phyloP scores from a whole-genome alignment of 1,140 invertebrate genomes.

The Heliconius himera region DNA sequence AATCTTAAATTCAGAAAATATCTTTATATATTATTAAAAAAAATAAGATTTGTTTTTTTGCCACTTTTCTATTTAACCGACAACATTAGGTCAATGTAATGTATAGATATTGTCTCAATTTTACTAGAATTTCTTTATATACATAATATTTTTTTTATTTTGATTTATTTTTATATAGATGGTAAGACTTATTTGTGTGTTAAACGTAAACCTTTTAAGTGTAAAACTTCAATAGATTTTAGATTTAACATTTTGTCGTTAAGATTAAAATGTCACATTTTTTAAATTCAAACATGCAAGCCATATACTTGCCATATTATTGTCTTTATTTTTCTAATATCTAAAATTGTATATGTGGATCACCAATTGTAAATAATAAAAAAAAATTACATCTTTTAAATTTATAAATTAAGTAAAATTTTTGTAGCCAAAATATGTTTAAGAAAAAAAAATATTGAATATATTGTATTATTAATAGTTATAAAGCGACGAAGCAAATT shows the following conservation, averaged over 20 bases:
- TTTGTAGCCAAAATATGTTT: conserved; percentile 14
- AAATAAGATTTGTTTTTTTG: too few relatives aligned
- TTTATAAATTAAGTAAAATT: neutral
- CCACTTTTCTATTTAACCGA: too few relatives aligned
- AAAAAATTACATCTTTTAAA: neutral
- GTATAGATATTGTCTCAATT: conserved; percentile 21
- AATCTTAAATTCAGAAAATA: too few relatives aligned
- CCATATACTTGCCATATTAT: conserved; percentile 58
- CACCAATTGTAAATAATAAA: neutral
- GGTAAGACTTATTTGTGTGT: neutral
- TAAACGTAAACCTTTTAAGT: neutral
- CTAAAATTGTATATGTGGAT: neutral
- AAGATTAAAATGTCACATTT: conserved; percentile 14
- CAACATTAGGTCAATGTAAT: conserved; percentile 34
- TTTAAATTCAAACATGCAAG: conserved; percentile 25
- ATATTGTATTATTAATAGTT: neutral
- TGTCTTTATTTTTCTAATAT: neutral
- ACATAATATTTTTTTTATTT: neutral
- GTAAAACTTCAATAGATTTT: neutral
- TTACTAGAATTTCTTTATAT: conserved; percentile 17
- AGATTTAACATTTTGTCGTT: neutral
- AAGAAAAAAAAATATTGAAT: conserved; percentile 5
- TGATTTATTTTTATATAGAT: neutral
- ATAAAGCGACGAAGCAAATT: neutral
- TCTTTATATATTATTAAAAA: too few relatives aligned